phyloP scores from a whole-genome alignment of 1,140 invertebrate species.

The honey bee (Apis mellifera) region DNA sequence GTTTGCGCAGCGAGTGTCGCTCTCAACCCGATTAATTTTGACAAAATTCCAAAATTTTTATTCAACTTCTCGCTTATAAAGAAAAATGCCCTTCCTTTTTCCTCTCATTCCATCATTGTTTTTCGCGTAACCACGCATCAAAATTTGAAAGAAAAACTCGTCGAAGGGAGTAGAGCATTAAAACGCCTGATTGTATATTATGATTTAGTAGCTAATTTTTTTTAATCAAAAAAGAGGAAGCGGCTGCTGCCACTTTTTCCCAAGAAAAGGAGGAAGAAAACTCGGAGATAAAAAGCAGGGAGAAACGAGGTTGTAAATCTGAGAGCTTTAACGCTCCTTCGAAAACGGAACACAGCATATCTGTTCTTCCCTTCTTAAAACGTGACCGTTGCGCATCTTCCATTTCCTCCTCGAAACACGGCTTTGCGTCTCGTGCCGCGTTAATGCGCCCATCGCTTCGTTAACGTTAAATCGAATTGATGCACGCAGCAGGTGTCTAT shows the following conservation, averaged over 20 bases:
- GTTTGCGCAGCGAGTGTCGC: neutral
- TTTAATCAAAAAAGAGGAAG: too few species aligned
- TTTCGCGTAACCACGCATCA: too few species aligned
- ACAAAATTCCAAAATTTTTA: neutral
- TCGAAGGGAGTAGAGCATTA: too few species aligned
- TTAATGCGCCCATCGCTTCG: constrained; percentile 51
- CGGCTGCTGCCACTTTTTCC: neutral
- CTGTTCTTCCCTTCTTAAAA: constrained; percentile 6
- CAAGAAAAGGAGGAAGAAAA: neutral
- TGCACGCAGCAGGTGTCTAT: constrained; percentile 52
- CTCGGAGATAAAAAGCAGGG: too few species aligned
- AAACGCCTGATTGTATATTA: too few species aligned
- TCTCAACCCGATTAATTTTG: neutral
- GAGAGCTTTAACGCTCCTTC: constrained; percentile 1
- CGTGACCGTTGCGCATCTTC: neutral
- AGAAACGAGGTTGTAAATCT: constrained; percentile 6
- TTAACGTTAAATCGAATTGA: constrained; percentile 57
- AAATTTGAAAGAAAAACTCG: too few species aligned
- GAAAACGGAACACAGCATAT: constrained; percentile 4
- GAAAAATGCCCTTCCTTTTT: neutral
- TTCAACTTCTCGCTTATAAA: neutral
- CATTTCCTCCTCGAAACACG: neutral
- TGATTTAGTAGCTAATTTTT: too few species aligned
- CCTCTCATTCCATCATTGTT: too few species aligned
- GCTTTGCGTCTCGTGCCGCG: neutral